Percentiles rank a stretch among this genome's conserved stretches.
Conservation (phyloP, 1,140 invertebrate species). For the Diabrotica virgifera region DNA sequence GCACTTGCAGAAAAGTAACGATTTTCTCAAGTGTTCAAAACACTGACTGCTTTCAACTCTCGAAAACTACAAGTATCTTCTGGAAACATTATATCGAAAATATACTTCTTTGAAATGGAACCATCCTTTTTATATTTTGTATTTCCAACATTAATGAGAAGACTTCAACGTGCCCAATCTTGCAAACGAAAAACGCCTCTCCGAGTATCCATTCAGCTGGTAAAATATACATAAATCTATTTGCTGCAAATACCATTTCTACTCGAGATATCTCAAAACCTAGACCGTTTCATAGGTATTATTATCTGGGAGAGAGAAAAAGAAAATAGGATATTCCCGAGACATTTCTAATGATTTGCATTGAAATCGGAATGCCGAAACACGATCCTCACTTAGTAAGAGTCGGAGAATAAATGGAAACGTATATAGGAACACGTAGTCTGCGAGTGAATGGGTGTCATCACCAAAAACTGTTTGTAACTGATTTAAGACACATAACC, state of each 20-base stretch:
- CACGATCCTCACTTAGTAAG: not conserved
- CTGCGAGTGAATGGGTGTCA: not conserved
- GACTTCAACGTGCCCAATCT: too few species aligned
- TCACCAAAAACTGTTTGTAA: not conserved
- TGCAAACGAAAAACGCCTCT: not conserved
- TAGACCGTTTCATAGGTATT: not conserved
- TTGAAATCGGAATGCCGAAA: not conserved
- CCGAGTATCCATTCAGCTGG: not conserved
- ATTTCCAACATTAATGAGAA: too few species aligned
- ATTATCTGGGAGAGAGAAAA: not conserved
- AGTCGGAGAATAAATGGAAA: not conserved
- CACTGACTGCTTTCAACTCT: too few species aligned
- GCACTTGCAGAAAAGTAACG: too few species aligned
- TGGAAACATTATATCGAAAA: too few species aligned
- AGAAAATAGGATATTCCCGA: not conserved
- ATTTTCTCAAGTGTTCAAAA: too few species aligned
- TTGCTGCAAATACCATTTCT: not conserved
- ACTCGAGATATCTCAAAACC: not conserved
- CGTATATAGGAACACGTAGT: not conserved
- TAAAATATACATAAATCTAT: slow-evolving; percentile 1
- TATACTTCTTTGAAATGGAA: too few species aligned
- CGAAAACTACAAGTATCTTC: too few species aligned
- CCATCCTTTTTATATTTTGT: too few species aligned
- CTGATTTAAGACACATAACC: too few species aligned
- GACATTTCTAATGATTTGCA: slow-evolving; percentile 2